Conservation (phyloP, 2,888 invertebrate genomes). For the Ormyrus thymus region DNA sequence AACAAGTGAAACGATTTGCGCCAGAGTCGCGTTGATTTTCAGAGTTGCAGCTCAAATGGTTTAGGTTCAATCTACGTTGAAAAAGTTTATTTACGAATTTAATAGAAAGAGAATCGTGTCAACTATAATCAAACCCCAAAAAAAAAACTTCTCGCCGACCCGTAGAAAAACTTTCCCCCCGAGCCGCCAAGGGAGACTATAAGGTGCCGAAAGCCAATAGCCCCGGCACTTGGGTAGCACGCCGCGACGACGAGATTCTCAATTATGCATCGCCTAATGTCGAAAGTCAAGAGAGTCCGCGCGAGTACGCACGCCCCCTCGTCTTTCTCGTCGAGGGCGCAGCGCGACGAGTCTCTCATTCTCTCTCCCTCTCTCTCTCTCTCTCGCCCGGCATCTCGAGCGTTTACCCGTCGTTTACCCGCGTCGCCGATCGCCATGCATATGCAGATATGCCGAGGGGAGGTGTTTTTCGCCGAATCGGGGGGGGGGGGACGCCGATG, state of each 20-base stretch:
- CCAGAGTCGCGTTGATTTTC: no score
- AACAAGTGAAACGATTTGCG: no score
- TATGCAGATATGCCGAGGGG: conserved; percentile 22
- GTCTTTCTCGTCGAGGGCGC: conserved; percentile 16
- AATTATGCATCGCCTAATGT: conserved; percentile 27
- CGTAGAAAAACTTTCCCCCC: no score
- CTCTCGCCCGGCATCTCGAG: no score
- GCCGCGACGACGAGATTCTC: conserved; percentile 28
- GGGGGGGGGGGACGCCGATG: conserved; percentile 66
- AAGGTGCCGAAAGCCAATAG: conserved; percentile 12
- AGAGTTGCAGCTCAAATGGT: no score
- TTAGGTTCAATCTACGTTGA: no score
- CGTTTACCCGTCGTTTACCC: conserved; percentile 55
- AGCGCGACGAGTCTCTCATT: not conserved
- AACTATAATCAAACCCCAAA: no score
- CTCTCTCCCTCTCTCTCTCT: no score
- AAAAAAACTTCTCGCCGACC: no score
- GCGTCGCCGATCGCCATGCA: conserved; percentile 40
- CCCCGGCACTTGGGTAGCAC: not conserved
- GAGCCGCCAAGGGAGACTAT: not conserved
- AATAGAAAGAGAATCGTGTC: no score
- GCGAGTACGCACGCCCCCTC: not conserved
- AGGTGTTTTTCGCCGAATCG: conserved; percentile 60
- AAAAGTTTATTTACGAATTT: no score
- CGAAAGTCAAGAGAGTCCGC: conserved; percentile 46